A percentile compares a stretch with the other conserved stretches of the same genome.
Evolutionary conservation across 2,797 vertebrate species (phyloP).

Genomic region (Sandelia bainsii): DNA sequence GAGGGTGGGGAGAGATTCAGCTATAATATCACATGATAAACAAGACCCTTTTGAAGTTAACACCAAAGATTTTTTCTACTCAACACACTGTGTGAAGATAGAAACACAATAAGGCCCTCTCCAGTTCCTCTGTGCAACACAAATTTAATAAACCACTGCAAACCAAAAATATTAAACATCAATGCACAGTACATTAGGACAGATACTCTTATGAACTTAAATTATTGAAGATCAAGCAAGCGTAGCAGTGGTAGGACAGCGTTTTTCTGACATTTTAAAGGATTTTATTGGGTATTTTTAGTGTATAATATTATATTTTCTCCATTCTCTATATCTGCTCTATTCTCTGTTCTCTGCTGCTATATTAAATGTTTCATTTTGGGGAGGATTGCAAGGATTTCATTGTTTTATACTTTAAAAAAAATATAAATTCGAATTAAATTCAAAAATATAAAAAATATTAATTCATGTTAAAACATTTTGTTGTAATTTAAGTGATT

Average conservation of each 20-base stretch:
- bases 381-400: constrained; percentile 5
- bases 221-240: constrained; percentile 44
- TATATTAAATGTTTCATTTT: constrained; percentile 17
- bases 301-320: constrained; percentile 42
- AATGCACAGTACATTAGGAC: constrained; percentile 32
- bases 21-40: constrained; percentile 60
- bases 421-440: not conserved
- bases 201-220: constrained; percentile 43
- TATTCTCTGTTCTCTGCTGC: not conserved
- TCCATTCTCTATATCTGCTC: not conserved
- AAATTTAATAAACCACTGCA: constrained; percentile 67
- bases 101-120: constrained; percentile 62
- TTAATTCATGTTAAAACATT: no score
- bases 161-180: constrained; percentile 60
- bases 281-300: constrained; percentile 27
- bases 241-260: constrained; percentile 1
- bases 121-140: constrained; percentile 23
- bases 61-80: constrained; percentile 50
- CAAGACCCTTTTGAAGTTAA: constrained; percentile 70
- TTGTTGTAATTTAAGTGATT: not conserved
- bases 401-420: not conserved
- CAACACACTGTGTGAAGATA: constrained; percentile 18
- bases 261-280: constrained; percentile 40
- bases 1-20: constrained; percentile 3
- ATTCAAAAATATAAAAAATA: constrained; percentile 1